A percentile compares a stretch with the other conserved stretches of the same genome.
Conservation (phyloP, 2,797 vertebrate species). For the Liparis tanakae region DNA sequence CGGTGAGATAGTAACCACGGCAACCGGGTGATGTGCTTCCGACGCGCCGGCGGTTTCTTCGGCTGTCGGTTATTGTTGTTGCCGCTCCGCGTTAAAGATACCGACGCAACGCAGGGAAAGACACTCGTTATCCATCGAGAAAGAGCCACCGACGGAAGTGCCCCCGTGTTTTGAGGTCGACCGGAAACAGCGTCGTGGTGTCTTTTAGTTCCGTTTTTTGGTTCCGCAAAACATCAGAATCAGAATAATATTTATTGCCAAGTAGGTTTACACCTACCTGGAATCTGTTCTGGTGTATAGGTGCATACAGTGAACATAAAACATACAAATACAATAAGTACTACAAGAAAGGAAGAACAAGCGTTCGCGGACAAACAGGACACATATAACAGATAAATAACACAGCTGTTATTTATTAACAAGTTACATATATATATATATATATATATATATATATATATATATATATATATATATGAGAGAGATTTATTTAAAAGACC, state of each 20-base stretch:
- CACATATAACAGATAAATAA: too few species aligned
- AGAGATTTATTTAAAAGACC: neutral
- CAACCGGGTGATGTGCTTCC: conserved; percentile 31
- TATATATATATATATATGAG: neutral
- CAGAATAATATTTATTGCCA: too few species aligned
- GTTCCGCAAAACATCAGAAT: conserved; percentile 44
- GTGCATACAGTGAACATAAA: too few species aligned
- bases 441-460: neutral
- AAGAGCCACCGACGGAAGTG: conserved; percentile 18
- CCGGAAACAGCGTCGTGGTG: neutral
- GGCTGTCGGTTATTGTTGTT: too few species aligned
- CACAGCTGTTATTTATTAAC: neutral
- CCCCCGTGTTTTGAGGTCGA: neutral
- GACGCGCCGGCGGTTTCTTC: neutral
- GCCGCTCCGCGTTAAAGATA: neutral
- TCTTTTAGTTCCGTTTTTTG: neutral
- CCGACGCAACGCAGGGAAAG: conserved; percentile 63
- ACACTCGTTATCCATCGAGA: conserved; percentile 53
- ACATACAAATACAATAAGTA: too few species aligned
- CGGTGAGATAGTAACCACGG: neutral
- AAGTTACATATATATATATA: neutral
- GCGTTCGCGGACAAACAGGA: fast-evolving
- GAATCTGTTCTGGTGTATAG: too few species aligned
- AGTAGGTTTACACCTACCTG: too few species aligned
- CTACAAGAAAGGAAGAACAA: too few species aligned